Evolutionary conservation across 2,797 vertebrate species (phyloP).

Genomic region (Urophycis tenuis): DNA sequence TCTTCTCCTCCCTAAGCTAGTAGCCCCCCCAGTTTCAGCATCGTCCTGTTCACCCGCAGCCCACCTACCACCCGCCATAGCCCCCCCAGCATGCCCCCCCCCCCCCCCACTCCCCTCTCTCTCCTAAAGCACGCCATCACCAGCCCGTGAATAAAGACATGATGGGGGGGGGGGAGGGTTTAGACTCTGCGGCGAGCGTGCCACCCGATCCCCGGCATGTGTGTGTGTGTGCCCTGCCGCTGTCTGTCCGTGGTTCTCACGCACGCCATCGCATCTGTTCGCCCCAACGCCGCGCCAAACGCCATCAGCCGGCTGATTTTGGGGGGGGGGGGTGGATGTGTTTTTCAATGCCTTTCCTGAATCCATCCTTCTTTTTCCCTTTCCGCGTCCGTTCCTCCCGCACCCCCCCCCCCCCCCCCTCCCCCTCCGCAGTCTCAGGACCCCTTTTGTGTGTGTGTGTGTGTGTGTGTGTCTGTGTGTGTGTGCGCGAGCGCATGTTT

Average conservation of each 20-base stretch:
- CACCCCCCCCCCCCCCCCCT: neutral
- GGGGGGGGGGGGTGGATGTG: slow-evolving; percentile 39
- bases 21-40: neutral
- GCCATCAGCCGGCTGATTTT: slow-evolving; percentile 41
- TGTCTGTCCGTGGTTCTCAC: slow-evolving; percentile 30
- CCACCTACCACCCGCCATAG: too few relatives aligned
- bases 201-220: too few relatives aligned
- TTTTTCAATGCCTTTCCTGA: slow-evolving; percentile 24
- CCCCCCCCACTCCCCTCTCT: slow-evolving; percentile 33
- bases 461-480: neutral
- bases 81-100: too few relatives aligned
- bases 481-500: neutral
- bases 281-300: slow-evolving; percentile 13
- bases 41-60: too few relatives aligned
- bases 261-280: slow-evolving; percentile 43
- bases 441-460: slow-evolving; percentile 37
- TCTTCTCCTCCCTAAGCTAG: slow-evolving; percentile 9
- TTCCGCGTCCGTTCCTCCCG: neutral
- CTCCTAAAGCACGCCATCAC: slow-evolving; percentile 53
- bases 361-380: slow-evolving; percentile 25
- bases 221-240: too few relatives aligned
- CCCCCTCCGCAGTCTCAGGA: slow-evolving; percentile 7
- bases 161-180: slow-evolving; percentile 35
- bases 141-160: slow-evolving; percentile 56
- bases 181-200: slow-evolving; percentile 48